These are phyloP conservation scores for Eupeodes corollae DNA, from an alignment of 1,140 invertebrate species.

Conservation along the genomic window DNA sequence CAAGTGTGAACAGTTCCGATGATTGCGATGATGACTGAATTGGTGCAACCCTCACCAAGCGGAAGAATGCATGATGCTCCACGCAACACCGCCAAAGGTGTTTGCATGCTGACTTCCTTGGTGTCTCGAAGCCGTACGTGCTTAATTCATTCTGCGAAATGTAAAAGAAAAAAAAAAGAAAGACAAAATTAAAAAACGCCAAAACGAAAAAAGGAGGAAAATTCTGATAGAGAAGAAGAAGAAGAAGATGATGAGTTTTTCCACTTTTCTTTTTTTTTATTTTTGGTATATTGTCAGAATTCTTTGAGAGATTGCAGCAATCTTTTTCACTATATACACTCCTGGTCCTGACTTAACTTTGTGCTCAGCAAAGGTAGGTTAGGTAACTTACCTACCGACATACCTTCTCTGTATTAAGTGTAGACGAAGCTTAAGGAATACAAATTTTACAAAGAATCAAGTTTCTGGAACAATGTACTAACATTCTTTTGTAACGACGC, in stretches of 20 bases:
- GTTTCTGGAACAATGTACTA: too few relatives aligned
- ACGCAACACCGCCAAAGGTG: constrained; percentile 98
- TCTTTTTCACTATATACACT: too few relatives aligned
- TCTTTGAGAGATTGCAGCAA: constrained; percentile 1
- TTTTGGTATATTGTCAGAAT: neutral
- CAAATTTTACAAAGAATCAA: too few relatives aligned
- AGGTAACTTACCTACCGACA: too few relatives aligned
- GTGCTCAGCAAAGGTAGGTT: too few relatives aligned
- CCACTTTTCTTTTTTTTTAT: neutral
- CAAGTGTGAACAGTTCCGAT: constrained; percentile 58
- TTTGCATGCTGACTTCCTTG: constrained; percentile 89
- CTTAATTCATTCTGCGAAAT: constrained; percentile 76
- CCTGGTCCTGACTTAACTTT: too few relatives aligned
- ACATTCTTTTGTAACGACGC: too few relatives aligned
- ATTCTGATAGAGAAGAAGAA: neutral
- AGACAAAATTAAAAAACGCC: constrained; percentile 10
- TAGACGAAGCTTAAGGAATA: too few relatives aligned
- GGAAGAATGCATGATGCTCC: constrained; percentile 97
- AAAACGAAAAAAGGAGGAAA: constrained; percentile 12
- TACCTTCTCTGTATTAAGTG: too few relatives aligned
- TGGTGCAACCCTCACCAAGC: constrained; percentile 67
- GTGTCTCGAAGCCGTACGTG: constrained; percentile 90
- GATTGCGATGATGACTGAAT: constrained; percentile 43
- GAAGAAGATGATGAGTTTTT: constrained; percentile 11
- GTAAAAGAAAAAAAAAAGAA: constrained; percentile 22